Evolutionary conservation across 1,140 invertebrate species (phyloP).

Genomic region (Tribolium madens): DNA sequence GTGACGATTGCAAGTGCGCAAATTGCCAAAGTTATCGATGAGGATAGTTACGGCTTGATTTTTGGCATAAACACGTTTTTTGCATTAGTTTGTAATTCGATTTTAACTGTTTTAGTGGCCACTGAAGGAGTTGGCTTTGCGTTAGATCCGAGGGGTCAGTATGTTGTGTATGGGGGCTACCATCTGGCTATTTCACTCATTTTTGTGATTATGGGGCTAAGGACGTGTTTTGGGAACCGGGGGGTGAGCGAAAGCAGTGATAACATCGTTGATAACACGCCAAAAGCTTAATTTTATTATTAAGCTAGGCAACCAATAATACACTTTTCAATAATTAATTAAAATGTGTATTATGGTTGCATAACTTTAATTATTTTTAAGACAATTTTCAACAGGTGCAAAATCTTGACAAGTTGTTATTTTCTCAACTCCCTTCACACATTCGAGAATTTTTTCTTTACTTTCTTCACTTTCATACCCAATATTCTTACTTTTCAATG

Average conservation of each 20-base stretch:
- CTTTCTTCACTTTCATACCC: not conserved
- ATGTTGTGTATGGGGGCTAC: slow-evolving; percentile 74
- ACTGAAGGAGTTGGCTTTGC: slow-evolving; percentile 63
- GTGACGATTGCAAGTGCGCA: slow-evolving; percentile 90
- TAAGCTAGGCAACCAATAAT: not conserved
- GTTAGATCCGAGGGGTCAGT: slow-evolving; percentile 69
- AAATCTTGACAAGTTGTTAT: not conserved
- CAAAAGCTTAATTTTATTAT: not conserved
- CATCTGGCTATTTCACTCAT: slow-evolving; percentile 69
- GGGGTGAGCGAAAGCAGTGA: not conserved
- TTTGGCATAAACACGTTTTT: slow-evolving; percentile 92
- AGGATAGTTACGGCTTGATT: slow-evolving; percentile 89
- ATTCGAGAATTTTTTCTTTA: not conserved
- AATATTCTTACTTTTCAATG: not conserved
- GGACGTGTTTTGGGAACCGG: not conserved
- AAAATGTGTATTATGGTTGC: no score
- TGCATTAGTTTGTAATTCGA: slow-evolving; percentile 81
- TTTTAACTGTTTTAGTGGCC: slow-evolving; percentile 80
- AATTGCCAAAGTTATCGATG: slow-evolving; percentile 81
- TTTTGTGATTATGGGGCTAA: slow-evolving; percentile 64
- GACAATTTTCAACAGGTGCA: not conserved
- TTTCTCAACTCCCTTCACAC: not conserved
- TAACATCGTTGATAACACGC: not conserved
- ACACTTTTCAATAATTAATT: no score
- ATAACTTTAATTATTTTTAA: slow-evolving; percentile 5